A percentile compares a stretch with the other conserved stretches of the same genome.
Evolutionary conservation across 1,140 invertebrate genomes (phyloP).

Genomic region (Oncopodura yosiiana): DNA sequence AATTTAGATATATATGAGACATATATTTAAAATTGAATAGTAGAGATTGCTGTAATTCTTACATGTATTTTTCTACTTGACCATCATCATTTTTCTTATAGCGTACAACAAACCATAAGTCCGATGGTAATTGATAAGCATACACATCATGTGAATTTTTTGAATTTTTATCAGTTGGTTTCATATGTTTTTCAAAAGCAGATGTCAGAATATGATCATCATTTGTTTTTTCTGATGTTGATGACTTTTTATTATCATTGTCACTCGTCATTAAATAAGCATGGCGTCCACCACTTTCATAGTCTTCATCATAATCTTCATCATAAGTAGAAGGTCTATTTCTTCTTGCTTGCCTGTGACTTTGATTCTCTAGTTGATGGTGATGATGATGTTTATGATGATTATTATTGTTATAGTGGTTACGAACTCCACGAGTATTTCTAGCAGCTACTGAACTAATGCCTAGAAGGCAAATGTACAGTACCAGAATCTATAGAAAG

Average conservation of each 20-base stretch:
- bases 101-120: conserved; percentile 34
- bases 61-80: conserved; percentile 34
- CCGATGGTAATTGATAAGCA: conserved; percentile 32
- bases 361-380: neutral
- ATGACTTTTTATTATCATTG: conserved; percentile 9
- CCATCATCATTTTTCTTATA: conserved; percentile 29
- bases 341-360: neutral
- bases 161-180: conserved; percentile 5
- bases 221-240: conserved; percentile 6
- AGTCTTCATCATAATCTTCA: conserved; percentile 25
- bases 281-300: conserved; percentile 27
- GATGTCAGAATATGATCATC: conserved; percentile 28
- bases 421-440: conserved; percentile 1
- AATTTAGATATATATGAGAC: neutral
- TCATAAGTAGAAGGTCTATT: conserved; percentile 12
- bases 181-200: conserved; percentile 31
- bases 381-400: conserved; percentile 15
- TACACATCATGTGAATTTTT: conserved; percentile 32
- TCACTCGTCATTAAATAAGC: conserved; percentile 32
- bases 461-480: neutral
- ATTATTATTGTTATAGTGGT: conserved; percentile 1
- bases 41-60: conserved; percentile 8
- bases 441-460: neutral
- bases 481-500: conserved; percentile 1
- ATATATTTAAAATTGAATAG: conserved; percentile 1